Base-by-base conservation (phyloP, 2,113 vertebrate genomes). In the Stegostoma tigrinum region DNA sequence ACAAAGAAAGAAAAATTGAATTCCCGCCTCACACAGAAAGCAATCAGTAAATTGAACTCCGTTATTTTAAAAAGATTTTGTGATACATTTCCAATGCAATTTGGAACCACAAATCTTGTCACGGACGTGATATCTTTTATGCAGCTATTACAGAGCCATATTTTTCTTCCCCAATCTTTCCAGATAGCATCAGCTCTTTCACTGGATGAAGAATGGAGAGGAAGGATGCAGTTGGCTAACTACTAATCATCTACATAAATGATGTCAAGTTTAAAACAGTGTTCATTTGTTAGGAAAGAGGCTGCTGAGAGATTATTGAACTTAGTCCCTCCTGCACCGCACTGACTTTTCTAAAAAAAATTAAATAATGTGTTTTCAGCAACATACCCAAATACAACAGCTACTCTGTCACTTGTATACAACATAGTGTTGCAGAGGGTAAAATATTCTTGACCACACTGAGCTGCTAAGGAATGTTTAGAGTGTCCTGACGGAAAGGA, bases 101-200 rank as follows among this genome's bases (percentile, higher is more conserved):
- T 91, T 91, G 30, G 14, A 91, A 38, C n/a, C 34, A 61, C 61
- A 91, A 66, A 91, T 91, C 89, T 66, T 91, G 89, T 91, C 34
- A n/a, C 27, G n/a, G 21, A 66, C 89, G 15, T 64, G 89, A 64
- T 66, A 91, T 91, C 55, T 91, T 91, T 91, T 91, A 91, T 91
- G 61, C 55, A 91, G 89, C 89, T 17, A 91, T 64, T 91, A 66
- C 89, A 91, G 55, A 66, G 61, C 89, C 55, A 91, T 91, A 91
- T 66, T 66, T 91, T 91, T 66, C 55, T 66, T 91, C 55, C 87
- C n/a, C 52, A 91, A 64, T 30, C 52, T 64, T 91, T 66, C 55
- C 89, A 66, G 89, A 91, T 91, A 91, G 4, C 89, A 91, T 91
- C 89, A 38, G 34, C 17, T 3, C 89, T 66, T 66, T 64, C n/a